A percentile compares a stretch with the other conserved stretches of the same genome.
These are phyloP conservation scores for Psilopsiagon aurifrons DNA, from an alignment of 2,113 vertebrate genomes.

Conservation along the genomic window DNA sequence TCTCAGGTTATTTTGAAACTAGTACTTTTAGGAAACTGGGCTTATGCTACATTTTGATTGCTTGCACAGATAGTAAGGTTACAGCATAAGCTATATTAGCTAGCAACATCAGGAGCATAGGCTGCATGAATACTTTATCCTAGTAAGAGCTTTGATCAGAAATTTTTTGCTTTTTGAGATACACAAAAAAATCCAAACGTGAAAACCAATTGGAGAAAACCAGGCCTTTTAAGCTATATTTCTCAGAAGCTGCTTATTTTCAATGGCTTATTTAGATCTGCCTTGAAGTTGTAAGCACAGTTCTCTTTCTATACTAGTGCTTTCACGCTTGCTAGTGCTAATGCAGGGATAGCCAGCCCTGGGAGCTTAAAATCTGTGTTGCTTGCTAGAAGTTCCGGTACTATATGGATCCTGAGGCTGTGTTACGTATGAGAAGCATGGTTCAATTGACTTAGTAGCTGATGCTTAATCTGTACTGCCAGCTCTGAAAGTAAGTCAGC, in stretches of 20 bases:
- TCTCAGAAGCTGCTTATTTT: neutral
- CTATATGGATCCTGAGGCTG: neutral
- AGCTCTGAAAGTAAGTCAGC: neutral
- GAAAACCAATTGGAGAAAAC: neutral
- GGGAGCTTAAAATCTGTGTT: neutral
- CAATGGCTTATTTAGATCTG: neutral
- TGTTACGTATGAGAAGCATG: neutral
- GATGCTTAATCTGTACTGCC: neutral
- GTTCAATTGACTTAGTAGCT: neutral
- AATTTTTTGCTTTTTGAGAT: neutral
- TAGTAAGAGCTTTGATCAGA: neutral
- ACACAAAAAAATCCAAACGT: neutral
- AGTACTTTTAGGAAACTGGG: neutral
- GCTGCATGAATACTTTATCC: neutral
- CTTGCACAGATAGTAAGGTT: neutral
- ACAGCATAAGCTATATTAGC: neutral
- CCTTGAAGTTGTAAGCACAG: neutral
- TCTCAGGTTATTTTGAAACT: neutral
- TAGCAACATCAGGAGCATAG: neutral
- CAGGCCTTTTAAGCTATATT: neutral
- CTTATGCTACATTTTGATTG: neutral
- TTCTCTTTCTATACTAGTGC: rapidly evolving
- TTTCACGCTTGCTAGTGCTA: neutral
- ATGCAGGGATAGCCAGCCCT: neutral
- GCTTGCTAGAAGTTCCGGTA: neutral